These are phyloP conservation scores for Philhelius pedissequus DNA, from an alignment of 2,888 invertebrate genomes.

Conservation along the genomic window DNA sequence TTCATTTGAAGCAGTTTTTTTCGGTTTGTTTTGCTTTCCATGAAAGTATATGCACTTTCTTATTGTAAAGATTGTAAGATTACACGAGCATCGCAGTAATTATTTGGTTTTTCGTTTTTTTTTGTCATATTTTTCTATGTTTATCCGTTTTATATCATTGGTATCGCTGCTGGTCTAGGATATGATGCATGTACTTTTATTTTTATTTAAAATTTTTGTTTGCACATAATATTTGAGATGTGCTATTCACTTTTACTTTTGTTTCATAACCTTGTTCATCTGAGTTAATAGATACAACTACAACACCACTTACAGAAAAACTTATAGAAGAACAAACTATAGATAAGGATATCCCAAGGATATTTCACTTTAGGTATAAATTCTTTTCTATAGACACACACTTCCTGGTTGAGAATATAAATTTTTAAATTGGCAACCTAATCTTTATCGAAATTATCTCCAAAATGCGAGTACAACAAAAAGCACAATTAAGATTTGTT, in stretches of 20 bases:
- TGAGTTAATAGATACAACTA: constrained; percentile 30
- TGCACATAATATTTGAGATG: constrained; percentile 32
- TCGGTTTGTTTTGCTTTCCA: not conserved
- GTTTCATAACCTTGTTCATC: constrained; percentile 36
- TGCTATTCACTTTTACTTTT: constrained; percentile 61
- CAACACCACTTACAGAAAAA: constrained; percentile 17
- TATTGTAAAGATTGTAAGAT: constrained; percentile 44
- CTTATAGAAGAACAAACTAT: not conserved
- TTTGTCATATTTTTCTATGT: not conserved
- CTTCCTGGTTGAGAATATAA: constrained; percentile 31
- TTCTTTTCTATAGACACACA: constrained; percentile 4
- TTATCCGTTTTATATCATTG: constrained; percentile 11
- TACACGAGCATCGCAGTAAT: constrained; percentile 44
- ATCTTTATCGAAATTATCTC: not conserved
- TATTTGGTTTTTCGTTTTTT: constrained; percentile 26
- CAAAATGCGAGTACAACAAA: not conserved
- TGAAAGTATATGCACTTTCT: constrained; percentile 49
- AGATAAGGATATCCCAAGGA: constrained; percentile 40
- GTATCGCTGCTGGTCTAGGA: constrained; percentile 24
- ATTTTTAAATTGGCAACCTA: not conserved
- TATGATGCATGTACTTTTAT: not conserved
- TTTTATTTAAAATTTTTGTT: not conserved
- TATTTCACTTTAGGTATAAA: constrained; percentile 33
- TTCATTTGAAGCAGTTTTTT: not conserved
- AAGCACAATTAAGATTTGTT: constrained; percentile 4